phyloP scores from a whole-genome alignment of 2,888 invertebrate genomes.

The Craniophora ligustri region DNA sequence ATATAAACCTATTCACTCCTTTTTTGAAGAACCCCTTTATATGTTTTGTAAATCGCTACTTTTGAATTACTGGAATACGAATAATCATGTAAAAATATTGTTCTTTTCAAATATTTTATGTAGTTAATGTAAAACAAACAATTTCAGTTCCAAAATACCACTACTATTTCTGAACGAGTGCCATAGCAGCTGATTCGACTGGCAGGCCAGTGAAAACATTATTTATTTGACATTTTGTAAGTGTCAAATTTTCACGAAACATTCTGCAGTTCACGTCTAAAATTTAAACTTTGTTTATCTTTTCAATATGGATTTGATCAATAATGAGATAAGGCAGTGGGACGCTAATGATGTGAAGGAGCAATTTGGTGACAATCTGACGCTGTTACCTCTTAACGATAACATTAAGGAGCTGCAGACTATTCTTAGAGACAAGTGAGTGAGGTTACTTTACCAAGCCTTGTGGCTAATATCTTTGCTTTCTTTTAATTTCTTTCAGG shows the following conservation, averaged over 20 bases:
- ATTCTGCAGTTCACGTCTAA: constrained; percentile 25
- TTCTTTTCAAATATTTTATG: no score
- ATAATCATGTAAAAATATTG: no score
- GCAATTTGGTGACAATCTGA: constrained; percentile 91
- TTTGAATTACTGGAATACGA: no score
- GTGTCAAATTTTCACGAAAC: constrained; percentile 12
- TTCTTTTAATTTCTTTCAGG: neutral
- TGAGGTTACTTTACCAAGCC: constrained; percentile 66
- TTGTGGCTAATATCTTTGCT: constrained; percentile 12
- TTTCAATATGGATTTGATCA: constrained; percentile 77
- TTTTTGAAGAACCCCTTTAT: no score
- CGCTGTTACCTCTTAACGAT: constrained; percentile 92
- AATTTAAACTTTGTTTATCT: constrained; percentile 35
- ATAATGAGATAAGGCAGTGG: constrained; percentile 81
- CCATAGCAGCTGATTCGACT: constrained; percentile 25
- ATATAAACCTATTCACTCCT: no score
- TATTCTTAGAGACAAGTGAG: constrained; percentile 95
- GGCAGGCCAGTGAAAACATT: no score
- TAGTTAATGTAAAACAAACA: no score
- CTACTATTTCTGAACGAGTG: constrained; percentile 25
- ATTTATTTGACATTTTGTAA: constrained; percentile 18
- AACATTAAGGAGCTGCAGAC: constrained; percentile 95
- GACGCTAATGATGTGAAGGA: constrained; percentile 81
- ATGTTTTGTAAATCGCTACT: no score
- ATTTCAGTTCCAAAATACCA: no score